phyloP scores from a whole-genome alignment of 1,140 invertebrate genomes.

The Papilio polytes region DNA sequence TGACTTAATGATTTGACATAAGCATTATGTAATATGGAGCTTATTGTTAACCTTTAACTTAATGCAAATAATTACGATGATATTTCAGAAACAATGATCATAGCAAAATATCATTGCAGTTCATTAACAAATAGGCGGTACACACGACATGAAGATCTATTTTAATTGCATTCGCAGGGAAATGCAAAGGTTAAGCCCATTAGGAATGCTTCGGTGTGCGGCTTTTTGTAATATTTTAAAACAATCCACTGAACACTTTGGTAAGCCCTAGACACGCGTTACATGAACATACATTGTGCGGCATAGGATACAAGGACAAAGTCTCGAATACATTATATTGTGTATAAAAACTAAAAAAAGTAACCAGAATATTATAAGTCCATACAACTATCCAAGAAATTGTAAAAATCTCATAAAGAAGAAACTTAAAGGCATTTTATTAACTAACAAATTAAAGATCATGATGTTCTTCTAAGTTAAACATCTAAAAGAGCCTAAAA shows the following conservation, averaged over 20 bases:
- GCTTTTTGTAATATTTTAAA: constrained; percentile 51
- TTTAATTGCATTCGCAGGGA: constrained; percentile 64
- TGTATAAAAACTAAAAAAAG: not conserved
- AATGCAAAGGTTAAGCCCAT: constrained; percentile 73
- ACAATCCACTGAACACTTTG: constrained; percentile 42
- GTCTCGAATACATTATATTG: not conserved
- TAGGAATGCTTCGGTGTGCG: constrained; percentile 51
- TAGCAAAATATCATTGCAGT: constrained; percentile 45
- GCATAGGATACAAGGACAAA: not conserved
- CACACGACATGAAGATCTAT: constrained; percentile 43
- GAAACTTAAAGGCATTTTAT: no score
- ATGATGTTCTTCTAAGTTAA: not conserved
- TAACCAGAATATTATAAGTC: no score
- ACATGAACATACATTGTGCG: not conserved
- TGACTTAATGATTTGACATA: not conserved
- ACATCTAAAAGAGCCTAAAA: not conserved
- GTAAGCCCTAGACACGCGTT: constrained; percentile 1
- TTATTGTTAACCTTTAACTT: not conserved
- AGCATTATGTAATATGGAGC: not conserved
- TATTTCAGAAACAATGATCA: constrained; percentile 45
- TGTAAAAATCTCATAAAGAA: no score
- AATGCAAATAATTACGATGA: not conserved
- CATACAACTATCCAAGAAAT: no score
- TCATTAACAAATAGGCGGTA: constrained; percentile 38
- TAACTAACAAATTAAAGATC: no score